phyloP scores from a whole-genome alignment of 2,797 vertebrate genomes.

The Antrozous pallidus region DNA sequence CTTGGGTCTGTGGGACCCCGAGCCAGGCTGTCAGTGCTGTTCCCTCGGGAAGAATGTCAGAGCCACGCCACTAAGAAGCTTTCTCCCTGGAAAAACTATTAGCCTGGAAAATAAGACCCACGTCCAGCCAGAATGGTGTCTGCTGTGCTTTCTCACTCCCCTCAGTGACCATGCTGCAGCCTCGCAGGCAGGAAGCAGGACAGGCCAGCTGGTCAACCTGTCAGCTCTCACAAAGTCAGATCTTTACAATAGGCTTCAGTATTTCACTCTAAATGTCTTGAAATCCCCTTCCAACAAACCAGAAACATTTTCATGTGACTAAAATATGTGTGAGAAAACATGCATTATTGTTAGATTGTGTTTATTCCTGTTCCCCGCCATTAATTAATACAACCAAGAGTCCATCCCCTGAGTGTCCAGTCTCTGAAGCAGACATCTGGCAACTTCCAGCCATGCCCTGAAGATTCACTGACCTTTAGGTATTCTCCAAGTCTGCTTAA shows the following conservation, averaged over 20 bases:
- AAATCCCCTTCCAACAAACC: background rate
- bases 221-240: background rate
- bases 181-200: background rate
- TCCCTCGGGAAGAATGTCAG: background rate
- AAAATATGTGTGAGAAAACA: background rate
- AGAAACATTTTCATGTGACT: background rate
- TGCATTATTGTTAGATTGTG: background rate
- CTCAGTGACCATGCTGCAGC: background rate
- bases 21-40: background rate
- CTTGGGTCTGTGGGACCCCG: background rate
- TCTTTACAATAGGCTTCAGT: background rate
- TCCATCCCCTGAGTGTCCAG: background rate
- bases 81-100: constrained; percentile 11
- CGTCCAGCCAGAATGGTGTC: background rate
- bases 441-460: background rate
- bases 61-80: background rate
- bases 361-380: background rate
- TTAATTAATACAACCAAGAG: background rate
- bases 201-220: background rate
- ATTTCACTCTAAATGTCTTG: background rate
- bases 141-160: background rate
- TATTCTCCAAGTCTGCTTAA: background rate
- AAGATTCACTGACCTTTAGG: background rate
- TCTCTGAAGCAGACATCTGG: background rate
- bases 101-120: background rate